phyloP scores from a whole-genome alignment of 2,797 vertebrate species.

The Diplodus puntazzo region DNA sequence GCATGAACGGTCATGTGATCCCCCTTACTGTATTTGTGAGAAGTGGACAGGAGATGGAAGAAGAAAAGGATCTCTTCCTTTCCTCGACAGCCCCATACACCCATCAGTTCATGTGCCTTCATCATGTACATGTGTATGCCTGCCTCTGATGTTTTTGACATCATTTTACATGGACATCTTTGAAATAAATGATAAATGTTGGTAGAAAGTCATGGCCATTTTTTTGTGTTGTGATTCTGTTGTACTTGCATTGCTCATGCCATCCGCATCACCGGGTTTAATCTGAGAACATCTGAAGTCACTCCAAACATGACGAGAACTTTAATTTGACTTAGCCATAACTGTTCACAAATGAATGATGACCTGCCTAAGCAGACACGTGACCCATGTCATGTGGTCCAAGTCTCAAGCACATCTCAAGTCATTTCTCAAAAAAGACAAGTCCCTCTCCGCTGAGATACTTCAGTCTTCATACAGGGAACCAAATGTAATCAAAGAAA shows the following conservation, averaged over 20 bases:
- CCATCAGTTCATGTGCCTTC: slow-evolving; percentile 90
- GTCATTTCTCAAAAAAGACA: too few relatives aligned
- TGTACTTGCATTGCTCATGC: slow-evolving; percentile 44
- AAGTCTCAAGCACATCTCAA: too few relatives aligned
- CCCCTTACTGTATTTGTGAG: slow-evolving; percentile 14
- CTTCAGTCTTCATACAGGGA: too few relatives aligned
- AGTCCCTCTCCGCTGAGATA: too few relatives aligned
- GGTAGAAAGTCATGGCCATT: slow-evolving; percentile 67
- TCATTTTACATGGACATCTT: slow-evolving; percentile 83
- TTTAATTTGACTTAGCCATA: fast-evolving
- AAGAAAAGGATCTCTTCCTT: slow-evolving; percentile 16
- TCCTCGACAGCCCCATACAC: slow-evolving; percentile 24
- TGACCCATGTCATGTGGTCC: too few relatives aligned
- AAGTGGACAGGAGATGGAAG: slow-evolving; percentile 28
- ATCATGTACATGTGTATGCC: slow-evolving; percentile 86
- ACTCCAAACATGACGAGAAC: background rate
- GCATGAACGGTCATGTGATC: slow-evolving; percentile 41
- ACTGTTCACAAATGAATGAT: background rate
- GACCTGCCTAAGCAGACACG: background rate
- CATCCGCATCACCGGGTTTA: slow-evolving; percentile 55
- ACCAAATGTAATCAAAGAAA: too few relatives aligned
- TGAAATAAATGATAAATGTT: slow-evolving; percentile 86
- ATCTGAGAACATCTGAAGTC: background rate
- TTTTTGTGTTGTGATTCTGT: slow-evolving; percentile 59
- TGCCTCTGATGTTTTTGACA: slow-evolving; percentile 77